Conservation (phyloP, 1,140 invertebrate genomes). For the Eulimnadia texana region DNA sequence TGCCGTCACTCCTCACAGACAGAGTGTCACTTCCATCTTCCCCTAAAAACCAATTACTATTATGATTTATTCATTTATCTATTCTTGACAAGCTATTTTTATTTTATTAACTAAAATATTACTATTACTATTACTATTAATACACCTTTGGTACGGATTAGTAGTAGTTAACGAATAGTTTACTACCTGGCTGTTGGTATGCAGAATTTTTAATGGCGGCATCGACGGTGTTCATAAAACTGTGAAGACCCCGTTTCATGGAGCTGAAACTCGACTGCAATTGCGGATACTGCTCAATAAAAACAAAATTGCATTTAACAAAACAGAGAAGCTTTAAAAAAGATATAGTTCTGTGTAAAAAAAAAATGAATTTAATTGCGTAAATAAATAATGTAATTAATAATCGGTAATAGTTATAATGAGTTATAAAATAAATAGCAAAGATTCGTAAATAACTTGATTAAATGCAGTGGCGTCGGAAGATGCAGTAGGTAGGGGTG, state of each 20-base stretch:
- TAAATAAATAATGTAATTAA: no score
- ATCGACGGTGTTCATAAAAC: slow-evolving; percentile 63
- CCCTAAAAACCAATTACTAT: slow-evolving; percentile 37
- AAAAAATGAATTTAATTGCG: no score
- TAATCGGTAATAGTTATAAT: no score
- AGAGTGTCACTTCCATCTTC: slow-evolving; percentile 24
- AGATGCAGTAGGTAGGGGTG: no score
- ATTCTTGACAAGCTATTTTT: slow-evolving; percentile 35
- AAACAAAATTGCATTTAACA: no score
- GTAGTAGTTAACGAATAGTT: background rate
- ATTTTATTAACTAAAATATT: slow-evolving; percentile 65
- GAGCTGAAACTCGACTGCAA: slow-evolving; percentile 18
- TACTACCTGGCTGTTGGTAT: slow-evolving; percentile 40
- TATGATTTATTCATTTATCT: background rate
- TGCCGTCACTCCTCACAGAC: slow-evolving; percentile 32
- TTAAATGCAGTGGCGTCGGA: no score
- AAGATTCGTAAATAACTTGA: no score
- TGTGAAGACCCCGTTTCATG: slow-evolving; percentile 60
- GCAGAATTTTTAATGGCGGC: slow-evolving; percentile 48
- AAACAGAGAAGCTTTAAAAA: no score
- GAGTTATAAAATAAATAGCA: no score
- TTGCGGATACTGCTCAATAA: background rate
- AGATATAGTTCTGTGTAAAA: no score
- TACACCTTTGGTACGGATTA: no score
- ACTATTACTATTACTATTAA: no score